phyloP scores from a whole-genome alignment of 1,140 invertebrate species.

The Drosophila erecta region DNA sequence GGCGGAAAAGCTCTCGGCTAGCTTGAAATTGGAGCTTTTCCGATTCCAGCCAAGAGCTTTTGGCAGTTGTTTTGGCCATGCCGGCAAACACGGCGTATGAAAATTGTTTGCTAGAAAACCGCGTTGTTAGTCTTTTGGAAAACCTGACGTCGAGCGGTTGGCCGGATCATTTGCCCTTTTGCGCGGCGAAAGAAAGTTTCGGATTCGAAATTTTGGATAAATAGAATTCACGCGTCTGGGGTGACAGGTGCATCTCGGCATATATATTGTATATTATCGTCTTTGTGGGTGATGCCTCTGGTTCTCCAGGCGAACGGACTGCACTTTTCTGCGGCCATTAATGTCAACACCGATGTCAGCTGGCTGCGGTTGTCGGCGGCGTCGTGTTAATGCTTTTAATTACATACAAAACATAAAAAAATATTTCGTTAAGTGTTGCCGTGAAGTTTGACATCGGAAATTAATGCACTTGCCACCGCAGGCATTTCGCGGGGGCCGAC shows the following conservation, averaged over 20 bases:
- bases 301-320: slow-evolving; percentile 24
- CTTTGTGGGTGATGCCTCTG: slow-evolving; percentile 27
- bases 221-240: slow-evolving; percentile 12
- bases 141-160: slow-evolving; percentile 77
- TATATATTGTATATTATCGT: slow-evolving; percentile 16
- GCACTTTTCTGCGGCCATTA: slow-evolving; percentile 72
- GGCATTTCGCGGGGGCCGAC: slow-evolving; percentile 31
- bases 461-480: slow-evolving; percentile 59
- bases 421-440: slow-evolving; percentile 69
- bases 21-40: slow-evolving; percentile 45
- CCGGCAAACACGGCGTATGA: slow-evolving; percentile 70
- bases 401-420: slow-evolving; percentile 76
- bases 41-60: slow-evolving; percentile 20
- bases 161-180: slow-evolving; percentile 52
- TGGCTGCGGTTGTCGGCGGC: slow-evolving; percentile 39
- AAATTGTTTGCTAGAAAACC: slow-evolving; percentile 75
- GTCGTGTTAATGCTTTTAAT: slow-evolving; percentile 77
- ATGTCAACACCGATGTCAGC: slow-evolving; percentile 64
- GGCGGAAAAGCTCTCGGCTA: slow-evolving; percentile 42
- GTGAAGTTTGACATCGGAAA: slow-evolving; percentile 75
- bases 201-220: slow-evolving; percentile 18
- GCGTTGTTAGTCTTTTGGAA: slow-evolving; percentile 77
- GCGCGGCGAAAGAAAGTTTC: slow-evolving; percentile 3
- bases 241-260: slow-evolving; percentile 35
- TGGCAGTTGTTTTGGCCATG: slow-evolving; percentile 48